phyloP scores from a whole-genome alignment of 2,888 invertebrate genomes.

The Tuberolachnus salignus region DNA sequence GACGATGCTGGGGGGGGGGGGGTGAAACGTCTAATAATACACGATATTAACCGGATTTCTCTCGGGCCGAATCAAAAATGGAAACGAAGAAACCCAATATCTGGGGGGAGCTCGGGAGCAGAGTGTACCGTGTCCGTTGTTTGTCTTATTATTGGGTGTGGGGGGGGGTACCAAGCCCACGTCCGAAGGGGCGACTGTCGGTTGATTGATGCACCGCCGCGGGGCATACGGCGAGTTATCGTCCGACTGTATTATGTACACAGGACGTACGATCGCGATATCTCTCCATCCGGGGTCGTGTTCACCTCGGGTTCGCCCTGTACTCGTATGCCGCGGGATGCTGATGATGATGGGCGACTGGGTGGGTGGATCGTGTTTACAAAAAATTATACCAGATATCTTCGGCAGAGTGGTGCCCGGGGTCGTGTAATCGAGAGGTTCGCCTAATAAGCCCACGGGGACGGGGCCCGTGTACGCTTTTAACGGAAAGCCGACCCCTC shows the following conservation, averaged over 20 bases:
- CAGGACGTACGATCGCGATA: slow-evolving; percentile 8
- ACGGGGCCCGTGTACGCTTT: slow-evolving; percentile 18
- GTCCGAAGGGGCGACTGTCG: background rate
- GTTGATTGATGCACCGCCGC: slow-evolving; percentile 31
- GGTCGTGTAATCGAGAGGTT: slow-evolving; percentile 46
- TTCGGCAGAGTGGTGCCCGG: background rate
- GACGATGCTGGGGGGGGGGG: no score
- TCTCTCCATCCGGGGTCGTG: background rate
- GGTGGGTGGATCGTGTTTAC: slow-evolving; percentile 9
- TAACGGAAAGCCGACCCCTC: slow-evolving; percentile 39
- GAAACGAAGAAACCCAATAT: slow-evolving; percentile 23
- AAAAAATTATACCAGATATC: slow-evolving; percentile 16
- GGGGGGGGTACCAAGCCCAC: background rate
- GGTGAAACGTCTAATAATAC: background rate
- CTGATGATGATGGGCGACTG: no score
- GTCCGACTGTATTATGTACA: background rate
- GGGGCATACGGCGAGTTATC: no score
- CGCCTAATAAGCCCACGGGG: slow-evolving; percentile 38
- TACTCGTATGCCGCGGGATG: background rate
- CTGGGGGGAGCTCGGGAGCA: background rate
- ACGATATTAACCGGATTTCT: background rate
- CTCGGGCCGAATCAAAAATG: slow-evolving; percentile 30
- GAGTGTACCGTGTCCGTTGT: background rate
- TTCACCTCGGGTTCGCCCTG: background rate
- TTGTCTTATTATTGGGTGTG: slow-evolving; percentile 7